Conservation (phyloP, 2,797 vertebrate genomes). For the Morelia viridis region DNA sequence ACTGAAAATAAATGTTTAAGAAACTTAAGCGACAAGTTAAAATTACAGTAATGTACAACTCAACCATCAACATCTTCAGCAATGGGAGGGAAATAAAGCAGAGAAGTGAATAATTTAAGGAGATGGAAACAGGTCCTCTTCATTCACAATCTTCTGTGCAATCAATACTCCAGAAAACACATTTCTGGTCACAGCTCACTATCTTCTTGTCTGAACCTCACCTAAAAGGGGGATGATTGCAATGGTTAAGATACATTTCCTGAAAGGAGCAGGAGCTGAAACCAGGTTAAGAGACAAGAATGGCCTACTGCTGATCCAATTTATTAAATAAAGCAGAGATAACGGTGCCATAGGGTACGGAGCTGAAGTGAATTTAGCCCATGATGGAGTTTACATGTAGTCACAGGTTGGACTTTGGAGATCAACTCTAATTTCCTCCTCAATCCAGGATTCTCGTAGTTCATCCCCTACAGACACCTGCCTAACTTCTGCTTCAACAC, state of each 20-base stretch:
- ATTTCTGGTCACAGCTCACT: conserved; percentile 75
- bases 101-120: conserved; percentile 80
- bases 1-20: conserved; percentile 87
- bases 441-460: background rate
- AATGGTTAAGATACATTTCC: conserved; percentile 13
- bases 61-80: conserved; percentile 78
- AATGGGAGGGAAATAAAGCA: conserved; percentile 77
- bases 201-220: conserved; percentile 67
- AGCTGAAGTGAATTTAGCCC: background rate
- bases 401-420: background rate
- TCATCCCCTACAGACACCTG: background rate
- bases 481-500: background rate
- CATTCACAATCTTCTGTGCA: conserved; percentile 77
- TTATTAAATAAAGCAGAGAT: background rate
- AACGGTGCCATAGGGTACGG: background rate
- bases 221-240: conserved; percentile 63
- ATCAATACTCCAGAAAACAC: conserved; percentile 76
- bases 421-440: background rate
- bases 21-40: conserved; percentile 85
- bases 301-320: too few species aligned
- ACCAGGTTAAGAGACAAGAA: background rate
- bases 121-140: conserved; percentile 80
- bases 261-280: conserved; percentile 2
- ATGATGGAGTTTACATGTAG: background rate
- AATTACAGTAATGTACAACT: conserved; percentile 85